phyloP scores from a whole-genome alignment of 2,113 vertebrate genomes.

The Cottus gobio region DNA sequence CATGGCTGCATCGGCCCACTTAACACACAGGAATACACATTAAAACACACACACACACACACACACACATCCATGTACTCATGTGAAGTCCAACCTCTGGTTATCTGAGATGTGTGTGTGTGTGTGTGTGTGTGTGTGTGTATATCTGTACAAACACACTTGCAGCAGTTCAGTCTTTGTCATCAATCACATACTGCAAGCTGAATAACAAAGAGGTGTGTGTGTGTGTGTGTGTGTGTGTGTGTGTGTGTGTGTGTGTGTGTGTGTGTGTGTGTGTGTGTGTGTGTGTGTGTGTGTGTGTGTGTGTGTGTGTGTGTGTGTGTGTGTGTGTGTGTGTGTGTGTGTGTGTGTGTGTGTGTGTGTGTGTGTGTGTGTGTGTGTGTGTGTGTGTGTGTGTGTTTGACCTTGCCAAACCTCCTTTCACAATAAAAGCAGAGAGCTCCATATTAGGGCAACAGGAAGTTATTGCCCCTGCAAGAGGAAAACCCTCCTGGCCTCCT shows the following conservation, averaged over 20 bases:
- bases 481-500: neutral
- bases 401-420: constrained; percentile 46
- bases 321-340: neutral
- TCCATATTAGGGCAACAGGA: constrained; percentile 15
- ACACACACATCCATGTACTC: neutral
- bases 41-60: neutral
- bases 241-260: constrained; percentile 1
- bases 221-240: neutral
- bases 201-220: constrained; percentile 37
- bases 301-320: neutral
- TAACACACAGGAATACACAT: neutral
- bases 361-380: constrained; percentile 11
- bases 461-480: neutral
- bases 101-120: constrained; percentile 13
- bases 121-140: too few relatives aligned
- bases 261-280: constrained; percentile 11
- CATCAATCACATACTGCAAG: constrained; percentile 35
- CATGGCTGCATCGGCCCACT: constrained; percentile 3
- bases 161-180: constrained; percentile 16
- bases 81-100: constrained; percentile 12
- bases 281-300: neutral
- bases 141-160: neutral
- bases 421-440: constrained; percentile 13
- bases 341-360: constrained; percentile 3
- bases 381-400: neutral